Evolutionary conservation across 1,140 invertebrate genomes (phyloP).

Genomic region (Pollicipes pollicipes): DNA sequence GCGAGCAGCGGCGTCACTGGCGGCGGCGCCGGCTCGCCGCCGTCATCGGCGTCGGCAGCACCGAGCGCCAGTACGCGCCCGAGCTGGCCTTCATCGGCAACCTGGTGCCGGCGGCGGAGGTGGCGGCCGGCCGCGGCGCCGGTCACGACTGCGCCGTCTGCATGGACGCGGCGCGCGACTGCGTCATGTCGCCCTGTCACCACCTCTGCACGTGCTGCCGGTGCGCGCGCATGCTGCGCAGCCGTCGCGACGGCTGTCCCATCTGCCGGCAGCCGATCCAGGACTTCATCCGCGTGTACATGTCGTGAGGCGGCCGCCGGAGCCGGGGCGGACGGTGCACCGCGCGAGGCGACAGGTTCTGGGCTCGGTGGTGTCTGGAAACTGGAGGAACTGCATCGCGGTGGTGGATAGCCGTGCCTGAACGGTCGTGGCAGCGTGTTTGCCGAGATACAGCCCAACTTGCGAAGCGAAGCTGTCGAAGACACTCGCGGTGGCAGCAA

Average conservation of each 20-base stretch:
- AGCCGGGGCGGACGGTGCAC: too few species aligned
- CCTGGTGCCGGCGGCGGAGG: constrained; percentile 18
- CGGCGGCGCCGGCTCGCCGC: neutral
- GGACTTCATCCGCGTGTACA: constrained; percentile 11
- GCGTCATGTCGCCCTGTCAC: constrained; percentile 32
- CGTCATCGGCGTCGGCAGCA: constrained; percentile 15
- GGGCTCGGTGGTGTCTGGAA: too few species aligned
- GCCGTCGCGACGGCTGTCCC: constrained; percentile 29
- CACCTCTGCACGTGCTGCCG: constrained; percentile 32
- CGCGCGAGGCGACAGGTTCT: too few species aligned
- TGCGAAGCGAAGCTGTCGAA: too few species aligned
- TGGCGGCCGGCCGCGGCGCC: constrained; percentile 15
- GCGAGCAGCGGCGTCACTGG: constrained; percentile 29
- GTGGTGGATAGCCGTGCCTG: too few species aligned
- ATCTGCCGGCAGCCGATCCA: constrained; percentile 32
- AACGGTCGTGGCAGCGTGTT: too few species aligned
- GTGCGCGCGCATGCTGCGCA: constrained; percentile 21
- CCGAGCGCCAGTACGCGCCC: constrained; percentile 19
- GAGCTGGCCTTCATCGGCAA: constrained; percentile 22
- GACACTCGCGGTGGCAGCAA: too few species aligned
- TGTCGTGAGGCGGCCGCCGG: too few species aligned
- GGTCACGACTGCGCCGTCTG: constrained; percentile 34
- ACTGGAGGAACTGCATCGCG: too few species aligned
- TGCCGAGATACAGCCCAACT: too few species aligned
- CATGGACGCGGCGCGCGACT: constrained; percentile 30